Base-by-base conservation (phyloP, 2,113 vertebrate species). In the Scomber scombrus region DNA sequence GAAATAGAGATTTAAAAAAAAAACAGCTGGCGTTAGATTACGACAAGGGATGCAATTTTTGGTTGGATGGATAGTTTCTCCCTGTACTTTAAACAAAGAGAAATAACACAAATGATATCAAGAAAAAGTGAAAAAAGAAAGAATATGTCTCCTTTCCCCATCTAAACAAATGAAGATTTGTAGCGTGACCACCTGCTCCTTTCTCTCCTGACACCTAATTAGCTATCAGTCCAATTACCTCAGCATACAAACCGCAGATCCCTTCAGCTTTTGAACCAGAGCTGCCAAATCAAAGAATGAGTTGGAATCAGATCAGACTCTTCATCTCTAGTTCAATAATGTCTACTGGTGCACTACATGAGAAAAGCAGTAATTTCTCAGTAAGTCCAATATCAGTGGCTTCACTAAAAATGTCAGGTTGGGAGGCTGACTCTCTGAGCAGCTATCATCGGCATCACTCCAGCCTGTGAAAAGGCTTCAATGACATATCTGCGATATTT, bases 151-250 rank as follows among this genome's bases (percentile, higher is more conserved):
- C 45, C 31, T 9, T 54, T 70, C 47, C 29, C 31, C 18, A 15
- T 54, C 11, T 15, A 56, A 81, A 87, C 55, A 84, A 78, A 71
- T 75, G 58, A 74, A 82, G 19, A 63, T 80, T 85, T 75, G 43
- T 45, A 61, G 26, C 34, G 11, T 65, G 60, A 56, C 81, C 55
- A 86, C 71, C 78, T 88, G 77, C 78, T 88, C 40, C 3, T 34
- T 79, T 88, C 63, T 92, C 83, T 85, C 87, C 63, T 65, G 82
- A 71, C 60, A 71, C 61, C 80, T 58, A 93, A 73, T 92, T 87
- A 88, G 61, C 16, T 80, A 51, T 78, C 72, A 26, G 62, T 77
- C 50, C 83, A 49, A 87, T 92, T 88, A 87, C 66, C 56, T 78
- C 78, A 21, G 64, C 72, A 76, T 12, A 62, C 81, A 81, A 78